These are phyloP conservation scores for Polydrusus pterygomalis DNA, from an alignment of 2,888 invertebrate genomes.

Conservation along the genomic window DNA sequence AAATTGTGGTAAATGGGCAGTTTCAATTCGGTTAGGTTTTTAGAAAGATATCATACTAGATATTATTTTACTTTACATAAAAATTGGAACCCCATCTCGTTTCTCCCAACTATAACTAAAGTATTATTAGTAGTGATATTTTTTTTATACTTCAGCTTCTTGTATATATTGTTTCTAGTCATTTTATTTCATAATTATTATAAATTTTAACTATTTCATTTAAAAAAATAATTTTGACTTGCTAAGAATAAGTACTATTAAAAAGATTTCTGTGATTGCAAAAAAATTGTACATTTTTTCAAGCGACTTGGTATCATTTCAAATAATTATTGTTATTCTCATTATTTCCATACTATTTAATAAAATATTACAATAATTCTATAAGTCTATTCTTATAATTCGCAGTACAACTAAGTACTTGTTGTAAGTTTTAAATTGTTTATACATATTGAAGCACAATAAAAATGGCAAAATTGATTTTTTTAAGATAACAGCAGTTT, in stretches of 20 bases:
- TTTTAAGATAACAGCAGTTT: slow-evolving; percentile 29
- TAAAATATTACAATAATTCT: slow-evolving; percentile 13
- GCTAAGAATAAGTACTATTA: slow-evolving; percentile 27
- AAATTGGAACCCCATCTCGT: slow-evolving; percentile 17
- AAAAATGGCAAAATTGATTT: slow-evolving; percentile 31
- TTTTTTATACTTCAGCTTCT: slow-evolving; percentile 9
- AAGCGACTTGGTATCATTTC: slow-evolving; percentile 57
- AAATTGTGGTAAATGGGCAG: no score
- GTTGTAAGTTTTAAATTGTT: slow-evolving; percentile 33
- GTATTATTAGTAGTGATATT: slow-evolving; percentile 5
- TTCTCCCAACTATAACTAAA: slow-evolving; percentile 10
- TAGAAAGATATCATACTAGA: no score
- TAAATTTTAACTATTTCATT: not conserved
- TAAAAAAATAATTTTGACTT: not conserved
- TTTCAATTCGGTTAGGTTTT: no score
- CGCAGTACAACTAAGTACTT: slow-evolving; percentile 27
- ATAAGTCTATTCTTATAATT: slow-evolving; percentile 29
- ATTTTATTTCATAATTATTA: slow-evolving; percentile 16
- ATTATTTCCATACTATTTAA: slow-evolving; percentile 24
- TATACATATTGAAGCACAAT: slow-evolving; percentile 40
- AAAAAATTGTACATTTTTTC: slow-evolving; percentile 46
- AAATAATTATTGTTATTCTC: slow-evolving; percentile 45
- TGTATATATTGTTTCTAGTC: slow-evolving; percentile 19
- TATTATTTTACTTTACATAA: not conserved
- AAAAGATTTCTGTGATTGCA: slow-evolving; percentile 59